These are phyloP conservation scores for Pantherophis vulpinus DNA, from an alignment of 2,797 vertebrate genomes.

Conservation along the genomic window DNA sequence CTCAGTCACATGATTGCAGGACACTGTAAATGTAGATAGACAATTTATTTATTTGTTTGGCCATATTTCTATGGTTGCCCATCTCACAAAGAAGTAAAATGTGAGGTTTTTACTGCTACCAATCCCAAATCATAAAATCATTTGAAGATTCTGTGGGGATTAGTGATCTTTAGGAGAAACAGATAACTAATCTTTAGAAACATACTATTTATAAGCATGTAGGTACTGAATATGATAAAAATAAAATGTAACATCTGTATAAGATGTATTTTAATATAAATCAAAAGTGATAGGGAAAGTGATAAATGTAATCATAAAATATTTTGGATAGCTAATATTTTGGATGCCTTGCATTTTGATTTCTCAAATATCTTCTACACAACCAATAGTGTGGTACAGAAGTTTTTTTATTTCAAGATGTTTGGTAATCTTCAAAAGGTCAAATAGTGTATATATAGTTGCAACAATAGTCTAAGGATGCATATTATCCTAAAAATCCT, in stretches of 20 bases:
- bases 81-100: too few species aligned
- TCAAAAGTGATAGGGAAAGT: not conserved
- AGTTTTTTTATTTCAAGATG: too few species aligned
- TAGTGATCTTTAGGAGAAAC: not conserved
- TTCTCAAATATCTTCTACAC: not conserved
- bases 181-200: not conserved
- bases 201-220: not conserved
- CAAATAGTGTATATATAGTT: not conserved
- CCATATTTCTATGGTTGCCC: too few species aligned
- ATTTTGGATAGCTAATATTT: not conserved
- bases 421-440: not conserved
- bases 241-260: not conserved
- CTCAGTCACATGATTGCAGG: too few species aligned
- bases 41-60: too few species aligned
- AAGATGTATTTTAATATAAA: not conserved
- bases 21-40: too few species aligned
- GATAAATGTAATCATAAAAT: not conserved
- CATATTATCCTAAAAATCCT: not conserved
- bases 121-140: not conserved
- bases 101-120: constrained; percentile 3
- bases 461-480: not conserved
- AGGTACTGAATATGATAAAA: not conserved
- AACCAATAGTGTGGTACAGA: not conserved
- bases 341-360: not conserved
- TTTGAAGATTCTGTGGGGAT: not conserved